A percentile compares a stretch with the other conserved stretches of the same genome.
Evolutionary conservation across 2,113 vertebrate species (phyloP).

Genomic region (Prunella fulvescens): DNA sequence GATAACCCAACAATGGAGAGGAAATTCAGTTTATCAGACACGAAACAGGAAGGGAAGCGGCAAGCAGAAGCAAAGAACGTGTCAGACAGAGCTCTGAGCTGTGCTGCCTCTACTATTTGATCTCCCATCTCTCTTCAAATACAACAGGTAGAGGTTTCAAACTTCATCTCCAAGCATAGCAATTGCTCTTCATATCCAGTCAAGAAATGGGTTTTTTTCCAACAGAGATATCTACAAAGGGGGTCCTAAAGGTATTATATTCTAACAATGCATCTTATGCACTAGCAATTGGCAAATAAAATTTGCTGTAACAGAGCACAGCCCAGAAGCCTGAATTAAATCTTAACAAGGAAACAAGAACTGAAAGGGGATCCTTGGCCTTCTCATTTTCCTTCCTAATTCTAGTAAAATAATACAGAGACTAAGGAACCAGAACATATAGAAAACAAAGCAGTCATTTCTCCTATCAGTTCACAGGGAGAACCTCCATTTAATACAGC

Average conservation of each 20-base stretch:
- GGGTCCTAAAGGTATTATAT: background rate
- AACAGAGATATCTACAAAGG: background rate
- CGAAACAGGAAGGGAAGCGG: slow-evolving; percentile 5
- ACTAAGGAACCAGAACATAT: background rate
- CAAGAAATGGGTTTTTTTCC: background rate
- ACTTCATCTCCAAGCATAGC: background rate
- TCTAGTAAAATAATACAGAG: background rate
- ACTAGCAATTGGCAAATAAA: background rate
- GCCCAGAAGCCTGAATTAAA: background rate
- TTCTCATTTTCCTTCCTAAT: background rate
- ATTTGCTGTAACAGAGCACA: background rate
- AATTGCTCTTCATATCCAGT: background rate
- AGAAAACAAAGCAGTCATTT: background rate
- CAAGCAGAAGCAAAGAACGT: background rate
- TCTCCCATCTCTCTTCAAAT: background rate
- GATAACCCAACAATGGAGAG: slow-evolving; percentile 44
- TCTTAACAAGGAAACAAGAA: background rate
- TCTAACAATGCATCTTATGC: background rate
- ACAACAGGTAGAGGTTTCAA: background rate
- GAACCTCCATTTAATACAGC: background rate
- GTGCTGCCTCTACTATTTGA: background rate
- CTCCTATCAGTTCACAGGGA: background rate
- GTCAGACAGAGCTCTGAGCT: background rate
- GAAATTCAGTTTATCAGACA: slow-evolving; percentile 25
- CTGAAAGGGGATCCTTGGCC: background rate